Base-by-base conservation (phyloP, 2,113 vertebrate species). In the Cettia cetti region DNA sequence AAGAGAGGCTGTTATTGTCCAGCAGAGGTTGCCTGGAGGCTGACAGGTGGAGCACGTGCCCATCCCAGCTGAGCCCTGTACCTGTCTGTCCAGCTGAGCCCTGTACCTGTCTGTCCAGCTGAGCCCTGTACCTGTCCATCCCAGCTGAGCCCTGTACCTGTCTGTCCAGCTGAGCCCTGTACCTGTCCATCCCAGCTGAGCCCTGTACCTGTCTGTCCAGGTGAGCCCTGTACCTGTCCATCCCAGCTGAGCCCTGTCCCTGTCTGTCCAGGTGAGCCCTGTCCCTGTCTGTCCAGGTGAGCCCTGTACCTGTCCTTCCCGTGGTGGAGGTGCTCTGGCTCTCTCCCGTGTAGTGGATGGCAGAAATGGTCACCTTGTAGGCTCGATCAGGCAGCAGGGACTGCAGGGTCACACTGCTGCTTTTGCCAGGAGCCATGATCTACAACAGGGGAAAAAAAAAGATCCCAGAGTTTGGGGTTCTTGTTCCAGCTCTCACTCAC, bases 331-430 rank as follows among this genome's bases (percentile, higher is more conserved):
- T 96, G 17, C 97, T 98, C 78, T 97, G 95, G 2, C 99, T 99
- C 80, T 99, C 99, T 57, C 98, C 98, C 9, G 95, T 98, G 81
- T 95, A 95, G 37, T 99, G 99, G 97, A 99, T 89, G 0, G 99
- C 98, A 2, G 98, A 98, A 81, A 99, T 92, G 24, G 97, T 94
- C 94, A 99, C 97, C 60, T 94, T 98, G 98, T 99, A 99, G 9
- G 98, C 98, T 53, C 98, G 98, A 23, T 99, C 98, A 5, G 99
- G 98, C 91, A 98, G 97, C 65, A 99, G 89, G 0, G 97, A 90
- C 92, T 98, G 97, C 12, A 99, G 97, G 44, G 95, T 94, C 75
- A 98, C 96, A 0, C 76, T 97, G 93, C 94, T 98, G 75, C 98
- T 97, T 30, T 94, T 96, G 30, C 98, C 98, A 47, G 98, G 90